Evolutionary conservation across 2,113 vertebrate genomes (phyloP).

Genomic region (Cygnus atratus): DNA sequence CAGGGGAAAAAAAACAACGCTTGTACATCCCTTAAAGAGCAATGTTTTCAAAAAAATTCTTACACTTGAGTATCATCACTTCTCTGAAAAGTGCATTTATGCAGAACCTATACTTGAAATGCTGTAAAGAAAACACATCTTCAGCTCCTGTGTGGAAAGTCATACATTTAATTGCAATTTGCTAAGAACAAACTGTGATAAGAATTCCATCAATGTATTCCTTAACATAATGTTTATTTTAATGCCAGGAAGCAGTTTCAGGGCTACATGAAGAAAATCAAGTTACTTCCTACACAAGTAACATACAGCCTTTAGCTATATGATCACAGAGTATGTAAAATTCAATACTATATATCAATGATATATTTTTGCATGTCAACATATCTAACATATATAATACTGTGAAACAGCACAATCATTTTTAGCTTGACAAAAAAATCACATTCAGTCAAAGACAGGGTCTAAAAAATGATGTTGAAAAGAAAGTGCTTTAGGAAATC

Average conservation of each 20-base stretch:
- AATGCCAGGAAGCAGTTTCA: constrained; percentile 6
- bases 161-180: neutral
- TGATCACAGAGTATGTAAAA: neutral
- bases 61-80: neutral
- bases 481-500: neutral
- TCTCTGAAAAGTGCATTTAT: neutral
- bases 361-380: neutral
- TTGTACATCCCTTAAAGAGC: neutral
- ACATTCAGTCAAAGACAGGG: neutral
- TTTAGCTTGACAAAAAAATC: neutral
- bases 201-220: neutral
- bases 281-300: constrained; percentile 6
- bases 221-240: neutral
- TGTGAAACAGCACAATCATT: neutral
- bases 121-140: neutral
- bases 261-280: neutral
- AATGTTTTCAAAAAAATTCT: neutral
- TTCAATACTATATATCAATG: neutral
- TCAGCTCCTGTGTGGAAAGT: neutral
- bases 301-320: neutral
- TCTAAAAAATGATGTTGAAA: neutral
- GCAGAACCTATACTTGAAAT: neutral
- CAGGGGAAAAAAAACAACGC: neutral
- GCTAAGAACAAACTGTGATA: neutral
- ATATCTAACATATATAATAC: neutral